Conservation (phyloP, 1,140 invertebrate species). For the Venturia canescens region DNA sequence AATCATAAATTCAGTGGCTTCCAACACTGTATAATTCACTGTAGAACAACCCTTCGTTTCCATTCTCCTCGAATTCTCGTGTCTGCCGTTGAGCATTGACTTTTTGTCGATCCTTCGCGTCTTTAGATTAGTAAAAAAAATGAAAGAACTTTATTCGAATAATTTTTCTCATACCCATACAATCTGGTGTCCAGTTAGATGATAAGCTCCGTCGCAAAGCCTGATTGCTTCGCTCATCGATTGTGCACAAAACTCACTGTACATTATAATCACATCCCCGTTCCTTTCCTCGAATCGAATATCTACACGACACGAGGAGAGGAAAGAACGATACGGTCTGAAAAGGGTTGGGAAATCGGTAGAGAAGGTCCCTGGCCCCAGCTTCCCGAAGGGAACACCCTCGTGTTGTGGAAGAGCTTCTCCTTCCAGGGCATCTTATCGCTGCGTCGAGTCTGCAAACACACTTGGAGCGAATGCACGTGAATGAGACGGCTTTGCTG, state of each 20-base stretch:
- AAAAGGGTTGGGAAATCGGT: conserved; percentile 13
- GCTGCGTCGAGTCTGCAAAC: conserved; percentile 54
- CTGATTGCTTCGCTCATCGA: not conserved
- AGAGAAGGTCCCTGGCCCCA: conserved; percentile 20
- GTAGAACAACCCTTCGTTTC: too few relatives aligned
- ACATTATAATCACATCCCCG: not conserved
- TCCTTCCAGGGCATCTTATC: conserved; percentile 56
- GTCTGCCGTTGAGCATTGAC: too few relatives aligned
- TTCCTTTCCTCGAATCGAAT: too few relatives aligned
- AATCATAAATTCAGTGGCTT: too few relatives aligned
- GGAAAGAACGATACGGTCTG: not conserved
- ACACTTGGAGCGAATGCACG: conserved; percentile 19
- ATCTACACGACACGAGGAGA: not conserved
- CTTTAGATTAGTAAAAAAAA: too few relatives aligned
- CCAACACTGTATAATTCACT: too few relatives aligned
- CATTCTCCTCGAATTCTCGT: too few relatives aligned
- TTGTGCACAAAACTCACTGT: not conserved
- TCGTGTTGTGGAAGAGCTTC: not conserved
- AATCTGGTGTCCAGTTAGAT: not conserved
- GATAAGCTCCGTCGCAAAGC: too few relatives aligned
- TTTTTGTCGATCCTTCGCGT: too few relatives aligned
- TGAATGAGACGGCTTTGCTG: conserved; percentile 30
- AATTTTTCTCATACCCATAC: too few relatives aligned
- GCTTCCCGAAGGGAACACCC: conserved; percentile 25
- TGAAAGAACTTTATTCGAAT: too few relatives aligned